phyloP scores from a whole-genome alignment of 2,888 invertebrate species.

The Willowsia nigromaculata region DNA sequence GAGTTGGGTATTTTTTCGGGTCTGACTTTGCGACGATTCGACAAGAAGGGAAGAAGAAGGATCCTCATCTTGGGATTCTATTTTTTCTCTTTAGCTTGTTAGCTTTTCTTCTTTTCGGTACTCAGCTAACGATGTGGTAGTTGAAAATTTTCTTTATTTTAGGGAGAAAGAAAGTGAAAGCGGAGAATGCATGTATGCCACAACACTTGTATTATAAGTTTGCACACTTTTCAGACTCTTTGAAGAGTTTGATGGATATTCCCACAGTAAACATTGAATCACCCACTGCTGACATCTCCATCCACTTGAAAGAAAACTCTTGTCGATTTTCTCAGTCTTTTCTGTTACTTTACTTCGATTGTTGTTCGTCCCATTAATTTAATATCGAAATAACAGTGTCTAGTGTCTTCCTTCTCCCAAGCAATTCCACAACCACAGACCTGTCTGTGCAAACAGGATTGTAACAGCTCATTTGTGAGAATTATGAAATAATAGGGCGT shows the following conservation, averaged over 20 bases:
- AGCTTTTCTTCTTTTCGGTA: background rate
- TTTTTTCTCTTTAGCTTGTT: slow-evolving; percentile 12
- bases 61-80: slow-evolving; percentile 39
- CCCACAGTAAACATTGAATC: slow-evolving; percentile 65
- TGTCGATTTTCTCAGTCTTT: background rate
- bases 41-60: slow-evolving; percentile 2
- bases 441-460: no score
- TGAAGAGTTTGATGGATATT: slow-evolving; percentile 67
- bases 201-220: background rate
- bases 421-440: background rate
- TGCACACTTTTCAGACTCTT: slow-evolving; percentile 21
- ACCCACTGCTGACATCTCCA: no score
- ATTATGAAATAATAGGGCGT: no score
- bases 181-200: background rate
- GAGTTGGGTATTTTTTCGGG: background rate
- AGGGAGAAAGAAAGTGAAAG: no score
- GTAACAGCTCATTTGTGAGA: no score
- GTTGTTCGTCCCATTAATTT: slow-evolving; percentile 45
- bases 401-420: background rate
- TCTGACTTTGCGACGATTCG: background rate
- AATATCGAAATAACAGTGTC: slow-evolving; percentile 31
- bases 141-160: no score
- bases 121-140: background rate
- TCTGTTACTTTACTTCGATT: background rate
- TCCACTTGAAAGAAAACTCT: slow-evolving; percentile 55